These are phyloP conservation scores for Mormyrus iriodes DNA, from an alignment of 2,113 vertebrate species.

Conservation along the genomic window DNA sequence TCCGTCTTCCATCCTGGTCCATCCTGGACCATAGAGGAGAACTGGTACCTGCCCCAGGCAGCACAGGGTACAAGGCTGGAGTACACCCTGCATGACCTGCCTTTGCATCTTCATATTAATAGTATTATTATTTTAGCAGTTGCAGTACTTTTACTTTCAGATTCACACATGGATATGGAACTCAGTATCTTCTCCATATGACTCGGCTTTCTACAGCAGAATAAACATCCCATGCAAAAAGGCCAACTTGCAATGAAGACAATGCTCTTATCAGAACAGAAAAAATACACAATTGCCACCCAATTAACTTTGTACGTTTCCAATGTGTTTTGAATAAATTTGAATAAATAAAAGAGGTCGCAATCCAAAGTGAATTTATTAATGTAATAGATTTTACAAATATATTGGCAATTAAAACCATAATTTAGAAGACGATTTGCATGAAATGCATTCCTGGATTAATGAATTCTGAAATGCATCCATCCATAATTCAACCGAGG, in stretches of 20 bases:
- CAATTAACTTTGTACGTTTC: not conserved
- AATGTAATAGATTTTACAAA: not conserved
- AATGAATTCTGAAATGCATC: conserved; percentile 6
- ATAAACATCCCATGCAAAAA: not conserved
- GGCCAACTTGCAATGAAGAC: not conserved
- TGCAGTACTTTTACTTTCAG: not conserved
- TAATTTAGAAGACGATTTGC: conserved; percentile 4
- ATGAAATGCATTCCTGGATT: not conserved
- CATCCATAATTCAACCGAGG: not conserved
- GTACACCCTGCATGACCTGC: not conserved
- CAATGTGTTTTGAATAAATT: not conserved
- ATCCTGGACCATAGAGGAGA: not conserved
- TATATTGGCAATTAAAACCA: not conserved
- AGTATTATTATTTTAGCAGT: not conserved
- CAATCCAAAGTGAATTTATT: not conserved
- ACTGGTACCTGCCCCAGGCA: not conserved
- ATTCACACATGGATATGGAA: not conserved
- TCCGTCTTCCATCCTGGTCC: not conserved
- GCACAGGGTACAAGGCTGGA: not conserved
- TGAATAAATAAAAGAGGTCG: not conserved
- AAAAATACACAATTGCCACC: not conserved
- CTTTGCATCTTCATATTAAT: not conserved
- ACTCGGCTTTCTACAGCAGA: not conserved
- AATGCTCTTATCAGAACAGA: not conserved
- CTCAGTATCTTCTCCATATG: not conserved